Evolutionary conservation across 2,888 invertebrate genomes (phyloP), one percentile per base, ranked within the genome.

Genomic region (Leucophora obtusa): DNA sequence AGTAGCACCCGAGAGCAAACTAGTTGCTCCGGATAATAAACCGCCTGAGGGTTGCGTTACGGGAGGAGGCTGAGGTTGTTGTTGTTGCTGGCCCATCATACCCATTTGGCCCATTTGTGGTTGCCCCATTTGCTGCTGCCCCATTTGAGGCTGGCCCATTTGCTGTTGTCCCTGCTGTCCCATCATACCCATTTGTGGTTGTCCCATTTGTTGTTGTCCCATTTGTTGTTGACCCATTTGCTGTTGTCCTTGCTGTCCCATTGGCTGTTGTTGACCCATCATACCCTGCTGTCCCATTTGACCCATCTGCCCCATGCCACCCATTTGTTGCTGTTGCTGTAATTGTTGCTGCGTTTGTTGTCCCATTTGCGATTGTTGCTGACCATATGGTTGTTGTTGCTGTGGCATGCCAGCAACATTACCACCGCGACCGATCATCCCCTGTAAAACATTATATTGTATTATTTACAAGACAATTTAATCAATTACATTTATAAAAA

Each of bases 401-500:
- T 89, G 89, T 80, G 89, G 90, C 86, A 89, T 88, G 65, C 73
- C 81, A 77, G 69, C 87, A 86, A 89, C 88, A 90, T 89, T 91
- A 90, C 90, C 91, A 91, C 86, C 90, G 88, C 87, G 89, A 85
- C 88, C 90, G 89, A 87, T 90, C 90, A 89, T 92, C 92, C 90
- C 92, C 86, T 88, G 88, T 80, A 89, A 87, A 86, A 85, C 82
- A 82, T 83, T 77, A 9, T 35, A 35, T 28, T 38, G 5, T 3
- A 81, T 84, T 83, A 80, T n/a, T n/a, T 14, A 47, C n/a, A n/a
- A 14, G n/a, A 47, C n/a, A 47, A 47, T 6, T 4, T n/a, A 21
- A 53, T 35, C 5, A 65, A 54, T 21, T 65, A 8, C 17, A 38
- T 38, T 9, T 1, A 38, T 11, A 38, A 38, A 38, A 5, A 5